Base-by-base conservation (phyloP, 2,797 vertebrate species). In the Nannoperca australis region DNA sequence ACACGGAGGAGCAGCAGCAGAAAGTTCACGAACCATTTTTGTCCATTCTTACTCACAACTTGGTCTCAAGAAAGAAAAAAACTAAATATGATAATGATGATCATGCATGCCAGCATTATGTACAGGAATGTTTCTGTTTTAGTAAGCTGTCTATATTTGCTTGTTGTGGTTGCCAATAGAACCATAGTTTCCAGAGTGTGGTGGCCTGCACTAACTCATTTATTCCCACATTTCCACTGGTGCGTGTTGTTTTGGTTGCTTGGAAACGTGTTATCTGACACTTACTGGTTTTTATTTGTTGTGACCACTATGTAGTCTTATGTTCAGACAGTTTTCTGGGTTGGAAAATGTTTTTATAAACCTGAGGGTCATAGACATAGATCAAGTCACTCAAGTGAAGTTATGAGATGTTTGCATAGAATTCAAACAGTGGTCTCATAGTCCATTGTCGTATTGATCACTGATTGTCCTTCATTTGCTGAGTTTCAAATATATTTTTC, bases 201-300 rank as follows among this genome's bases (percentile, higher is more conserved):
- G 10, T 59, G 51, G 44, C 70, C 34, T 0, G 17, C 44, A 15
- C 8, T 65, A 15, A 47, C 30, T 67, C 32, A 30, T 59, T 36
- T 30, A 13, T 56, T 56, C 24, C 12, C 60, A 68, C 58, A 34
- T 73, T 72, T 61, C 42, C 64, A 50, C 45, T 44, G 24, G 30
- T 11, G 24, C 24, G 13, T 47, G 53, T 59, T 67, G 36, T 27
- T 42, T 27, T 20, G 24, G n/a, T 64, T 54, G 17, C 22, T 20
- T 44, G 40, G 42, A 47, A 65, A 55, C 15, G 7, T 76, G 30
- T 67, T 58, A 70, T 70, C 60, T 74, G 45, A 42, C 42, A 22
- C 24, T 18, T 1, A 12, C 40, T 10, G 45, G 36, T 44, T 30
- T 24, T n/a, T 36, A 13, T 49, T n/a, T 53, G 55, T 32, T 40